phyloP scores from a whole-genome alignment of 2,888 invertebrate genomes.

The Xestoiulus laeticollis region DNA sequence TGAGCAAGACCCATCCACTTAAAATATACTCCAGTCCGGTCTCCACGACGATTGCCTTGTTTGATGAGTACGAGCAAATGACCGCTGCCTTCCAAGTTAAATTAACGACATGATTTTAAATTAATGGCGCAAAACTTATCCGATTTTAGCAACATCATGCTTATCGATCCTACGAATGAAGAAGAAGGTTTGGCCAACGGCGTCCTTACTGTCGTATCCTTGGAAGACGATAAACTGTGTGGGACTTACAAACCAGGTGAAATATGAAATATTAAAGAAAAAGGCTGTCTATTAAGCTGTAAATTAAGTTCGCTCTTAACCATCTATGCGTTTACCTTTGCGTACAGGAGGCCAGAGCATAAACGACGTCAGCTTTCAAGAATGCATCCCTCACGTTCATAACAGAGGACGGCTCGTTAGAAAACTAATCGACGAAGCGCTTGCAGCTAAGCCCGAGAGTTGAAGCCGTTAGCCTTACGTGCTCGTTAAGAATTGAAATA shows the following conservation, averaged over 20 bases:
- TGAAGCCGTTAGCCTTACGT: neutral
- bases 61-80: conserved; percentile 70
- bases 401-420: conserved; percentile 63
- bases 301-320: no score
- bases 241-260: conserved; percentile 74
- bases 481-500: neutral
- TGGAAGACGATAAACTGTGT: conserved; percentile 68
- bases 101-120: neutral
- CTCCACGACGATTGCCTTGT: conserved; percentile 78
- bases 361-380: conserved; percentile 69
- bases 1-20: conserved; percentile 68
- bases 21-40: conserved; percentile 72
- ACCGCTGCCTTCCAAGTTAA: neutral
- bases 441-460: neutral
- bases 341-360: conserved; percentile 70
- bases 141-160: conserved; percentile 68
- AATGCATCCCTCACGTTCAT: conserved; percentile 72
- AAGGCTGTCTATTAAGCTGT: no score
- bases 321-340: neutral
- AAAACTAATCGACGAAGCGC: conserved; percentile 16
- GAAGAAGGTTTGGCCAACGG: conserved; percentile 80
- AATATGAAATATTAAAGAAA: neutral
- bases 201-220: conserved; percentile 72
- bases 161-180: conserved; percentile 83
- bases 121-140: neutral